These are phyloP conservation scores for Hoplostethus mediterraneus DNA, from an alignment of 2,797 vertebrate genomes.

Conservation along the genomic window DNA sequence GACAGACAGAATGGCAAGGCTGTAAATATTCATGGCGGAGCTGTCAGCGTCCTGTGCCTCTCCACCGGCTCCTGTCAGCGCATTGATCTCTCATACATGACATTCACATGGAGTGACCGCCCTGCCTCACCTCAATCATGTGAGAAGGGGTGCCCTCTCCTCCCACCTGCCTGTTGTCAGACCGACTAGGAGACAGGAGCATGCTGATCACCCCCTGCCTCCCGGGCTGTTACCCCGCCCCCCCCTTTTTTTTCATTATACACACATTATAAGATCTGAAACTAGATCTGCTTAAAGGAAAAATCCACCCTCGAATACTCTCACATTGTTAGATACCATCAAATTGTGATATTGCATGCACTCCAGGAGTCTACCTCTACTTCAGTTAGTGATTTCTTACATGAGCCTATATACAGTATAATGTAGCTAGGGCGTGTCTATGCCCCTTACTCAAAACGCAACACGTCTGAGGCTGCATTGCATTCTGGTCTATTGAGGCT, in stretches of 20 bases:
- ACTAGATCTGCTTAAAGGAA: background rate
- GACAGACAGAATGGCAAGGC: conserved; percentile 43
- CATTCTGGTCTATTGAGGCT: too few species aligned
- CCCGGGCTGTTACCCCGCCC: background rate
- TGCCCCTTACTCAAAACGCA: too few species aligned
- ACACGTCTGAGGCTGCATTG: too few species aligned
- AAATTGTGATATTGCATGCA: too few species aligned
- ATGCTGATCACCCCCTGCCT: conserved; percentile 29
- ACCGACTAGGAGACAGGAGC: conserved; percentile 34
- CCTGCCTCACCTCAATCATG: conserved; percentile 64
- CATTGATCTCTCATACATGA: conserved; percentile 75
- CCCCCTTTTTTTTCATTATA: conserved; percentile 1
- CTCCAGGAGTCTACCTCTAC: too few species aligned
- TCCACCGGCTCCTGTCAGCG: conserved; percentile 66
- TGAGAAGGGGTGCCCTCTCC: conserved; percentile 50
- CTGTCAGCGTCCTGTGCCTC: conserved; percentile 58
- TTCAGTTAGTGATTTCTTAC: too few species aligned
- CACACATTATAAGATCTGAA: background rate
- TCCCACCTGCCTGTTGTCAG: conserved; percentile 44
- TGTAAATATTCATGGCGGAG: conserved; percentile 74
- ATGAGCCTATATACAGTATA: too few species aligned
- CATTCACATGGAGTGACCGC: conserved; percentile 64
- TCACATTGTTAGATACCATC: too few species aligned
- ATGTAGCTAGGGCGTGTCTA: too few species aligned
- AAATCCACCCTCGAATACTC: too few species aligned